These are phyloP conservation scores for Eucera pruinosa DNA, from an alignment of 2,888 invertebrate species.

Conservation along the genomic window DNA sequence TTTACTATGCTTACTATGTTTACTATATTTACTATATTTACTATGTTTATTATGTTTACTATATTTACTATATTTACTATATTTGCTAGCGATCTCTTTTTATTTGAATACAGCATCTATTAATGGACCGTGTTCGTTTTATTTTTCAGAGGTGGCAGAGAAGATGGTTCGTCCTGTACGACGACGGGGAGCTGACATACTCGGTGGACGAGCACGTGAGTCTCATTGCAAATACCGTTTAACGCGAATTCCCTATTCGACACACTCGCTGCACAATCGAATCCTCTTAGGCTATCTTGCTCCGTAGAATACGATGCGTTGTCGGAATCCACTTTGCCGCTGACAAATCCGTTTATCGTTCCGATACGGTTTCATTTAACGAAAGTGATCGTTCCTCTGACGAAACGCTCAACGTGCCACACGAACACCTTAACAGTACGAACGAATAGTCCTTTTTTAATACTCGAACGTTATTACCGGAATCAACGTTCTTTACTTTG, in stretches of 20 bases:
- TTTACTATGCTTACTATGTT: no score
- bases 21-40: no score
- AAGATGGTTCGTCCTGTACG: slow-evolving; percentile 98
- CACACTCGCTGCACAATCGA: slow-evolving; percentile 35
- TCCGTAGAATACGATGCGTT: slow-evolving; percentile 7
- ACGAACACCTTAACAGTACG: neutral
- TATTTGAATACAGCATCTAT: no score
- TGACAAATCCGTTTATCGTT: slow-evolving; percentile 75
- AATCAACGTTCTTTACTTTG: neutral
- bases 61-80: no score
- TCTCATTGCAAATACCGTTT: slow-evolving; percentile 76
- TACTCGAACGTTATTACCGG: neutral
- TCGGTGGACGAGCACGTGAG: slow-evolving; percentile 99
- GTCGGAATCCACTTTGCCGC: slow-evolving; percentile 64
- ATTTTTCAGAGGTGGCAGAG: slow-evolving; percentile 97
- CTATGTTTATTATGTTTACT: no score
- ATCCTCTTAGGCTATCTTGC: slow-evolving; percentile 50
- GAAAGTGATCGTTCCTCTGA: slow-evolving; percentile 10
- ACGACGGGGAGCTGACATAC: slow-evolving; percentile 98
- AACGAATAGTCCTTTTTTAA: neutral
- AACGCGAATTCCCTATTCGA: slow-evolving; percentile 40
- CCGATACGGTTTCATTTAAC: slow-evolving; percentile 66
- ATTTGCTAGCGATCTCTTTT: no score
- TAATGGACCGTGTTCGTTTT: no score
- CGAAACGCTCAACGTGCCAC: neutral